Base-by-base conservation (phyloP, 2,113 vertebrate species). In the Upupa epops region DNA sequence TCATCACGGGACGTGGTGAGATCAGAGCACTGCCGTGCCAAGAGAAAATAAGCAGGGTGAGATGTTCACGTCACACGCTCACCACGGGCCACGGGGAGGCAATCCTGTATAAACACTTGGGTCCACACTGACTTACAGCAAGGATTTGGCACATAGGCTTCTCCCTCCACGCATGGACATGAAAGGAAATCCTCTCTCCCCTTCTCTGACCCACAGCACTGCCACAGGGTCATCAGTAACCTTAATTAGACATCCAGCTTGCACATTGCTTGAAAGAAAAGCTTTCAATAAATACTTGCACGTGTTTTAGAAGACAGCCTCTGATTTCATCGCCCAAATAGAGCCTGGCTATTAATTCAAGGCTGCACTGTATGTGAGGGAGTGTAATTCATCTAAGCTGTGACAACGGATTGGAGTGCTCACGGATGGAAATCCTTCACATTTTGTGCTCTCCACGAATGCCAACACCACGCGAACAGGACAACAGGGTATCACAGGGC, bases 261-360 rank as follows among this genome's bases (percentile, higher is more conserved):
- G 26, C 24, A 55, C 1, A 2, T 20, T 2, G 58, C 42, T 58
- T 70, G 34, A 31, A 54, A 72, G 34, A 46, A 29, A 52, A 19
- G 45, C 73, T 10, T 75, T n/a, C n/a, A n/a, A n/a, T n/a, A n/a
- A 32, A 26, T 89, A 63, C 12, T 65, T 80, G 2, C 15, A 69
- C 61, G 6, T 10, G 42, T 52, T 88, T 73, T 48, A 17, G 17
- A 79, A 32, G 37, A 82, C 73, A 88, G 34, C 4, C 42, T 54
- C 24, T 31, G 24, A 66, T 79, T 90, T 92, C 96, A 73, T 65
- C 90, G 31, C 42, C 14, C 56, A 79, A 87, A 79, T 45, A 80
- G 85, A 93, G 68, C 17, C 63, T 74, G n/a, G 34, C 26, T 94
- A 63, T 83, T 90, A 91, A 87, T 86, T 91, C 72, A 86, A 77